phyloP scores from a whole-genome alignment of 35 echinoderm and acorn worm species.

The Apostichopus californicus region DNA sequence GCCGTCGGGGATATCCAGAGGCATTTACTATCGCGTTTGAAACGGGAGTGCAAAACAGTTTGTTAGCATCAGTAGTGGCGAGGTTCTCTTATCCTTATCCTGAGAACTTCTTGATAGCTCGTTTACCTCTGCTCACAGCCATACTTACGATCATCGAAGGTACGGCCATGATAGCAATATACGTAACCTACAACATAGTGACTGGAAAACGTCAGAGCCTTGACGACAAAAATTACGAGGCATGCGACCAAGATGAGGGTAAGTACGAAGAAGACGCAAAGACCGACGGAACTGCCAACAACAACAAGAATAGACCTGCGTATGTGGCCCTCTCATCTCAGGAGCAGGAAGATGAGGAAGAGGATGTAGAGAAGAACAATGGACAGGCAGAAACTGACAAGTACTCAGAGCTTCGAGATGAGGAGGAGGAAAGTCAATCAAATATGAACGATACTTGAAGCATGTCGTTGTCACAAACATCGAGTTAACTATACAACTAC shows the following conservation, averaged over 20 bases:
- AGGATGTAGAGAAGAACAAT: background rate
- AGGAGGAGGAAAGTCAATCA: background rate
- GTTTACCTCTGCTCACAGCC: conserved; percentile 53
- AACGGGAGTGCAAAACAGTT: conserved; percentile 67
- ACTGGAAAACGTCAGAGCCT: background rate
- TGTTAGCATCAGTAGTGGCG: conserved; percentile 52
- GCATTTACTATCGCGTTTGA: conserved; percentile 62
- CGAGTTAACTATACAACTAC: no score
- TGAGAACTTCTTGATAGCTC: conserved; percentile 53
- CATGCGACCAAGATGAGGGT: background rate
- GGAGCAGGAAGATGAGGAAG: conserved; percentile 7
- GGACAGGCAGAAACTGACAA: background rate
- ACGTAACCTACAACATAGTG: conserved; percentile 29
- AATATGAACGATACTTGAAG: no score
- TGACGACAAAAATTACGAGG: conserved; percentile 19
- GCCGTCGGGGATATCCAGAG: conserved; percentile 38
- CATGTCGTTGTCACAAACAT: no score
- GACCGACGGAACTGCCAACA: background rate
- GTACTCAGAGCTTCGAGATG: conserved; percentile 14
- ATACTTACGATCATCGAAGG: conserved; percentile 62
- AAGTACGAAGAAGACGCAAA: background rate
- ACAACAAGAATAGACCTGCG: conserved; percentile 24
- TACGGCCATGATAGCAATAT: conserved; percentile 25
- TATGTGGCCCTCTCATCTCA: background rate
- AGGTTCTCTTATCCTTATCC: conserved; percentile 58